Base-by-base conservation (phyloP, 2,888 invertebrate species). In the Rotaria macrura region DNA sequence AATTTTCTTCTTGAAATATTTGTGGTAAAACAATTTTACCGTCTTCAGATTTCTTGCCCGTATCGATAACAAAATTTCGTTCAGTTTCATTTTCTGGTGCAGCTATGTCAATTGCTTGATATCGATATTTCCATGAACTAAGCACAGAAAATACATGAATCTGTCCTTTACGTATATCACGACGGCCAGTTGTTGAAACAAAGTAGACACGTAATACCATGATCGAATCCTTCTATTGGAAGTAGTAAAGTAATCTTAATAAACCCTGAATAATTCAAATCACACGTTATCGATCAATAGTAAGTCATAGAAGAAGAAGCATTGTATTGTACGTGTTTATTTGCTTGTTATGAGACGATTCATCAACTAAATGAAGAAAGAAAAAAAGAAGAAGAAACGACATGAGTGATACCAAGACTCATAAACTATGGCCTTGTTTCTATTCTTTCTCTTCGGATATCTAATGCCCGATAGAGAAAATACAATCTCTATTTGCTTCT, bases 181-280 rank as follows among this genome's bases (percentile, higher is more conserved):
- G 79, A 79, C 79, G 79, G 1, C 79, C 79, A 9, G 79, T 79
- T 43, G 79, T 79, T 43, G 43, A 43, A 43, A 79, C 34, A 43
- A 79, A 40, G n/a, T 43, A 79, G 9, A 79, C 79, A 43, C 79
- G 79, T 79, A 79, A n/a, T 43, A 79, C 79, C 79, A 79, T 79
- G 6, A 17, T 34, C 17, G 4, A 14, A 29, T 47, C 10, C 14
- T 65, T 65, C 34, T 54, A 54, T 54, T 54, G 25, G 17, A 49
- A 49, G n/a, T n/a, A 49, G 14, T 17, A 49, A 49, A 49, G 9
- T 49, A n/a, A n/a, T n/a, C n/a, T n/a, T n/a, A n/a, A n/a, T n/a
- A n/a, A n/a, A n/a, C 17, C 17, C 49, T 54, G 25, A 54, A 25
- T 25, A 10, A 25, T 54, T 54, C 4, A 25, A 54, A 54, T 7